Evolutionary conservation across 2,113 vertebrate genomes (phyloP).

Genomic region (Microcebus ravelobensis): DNA sequence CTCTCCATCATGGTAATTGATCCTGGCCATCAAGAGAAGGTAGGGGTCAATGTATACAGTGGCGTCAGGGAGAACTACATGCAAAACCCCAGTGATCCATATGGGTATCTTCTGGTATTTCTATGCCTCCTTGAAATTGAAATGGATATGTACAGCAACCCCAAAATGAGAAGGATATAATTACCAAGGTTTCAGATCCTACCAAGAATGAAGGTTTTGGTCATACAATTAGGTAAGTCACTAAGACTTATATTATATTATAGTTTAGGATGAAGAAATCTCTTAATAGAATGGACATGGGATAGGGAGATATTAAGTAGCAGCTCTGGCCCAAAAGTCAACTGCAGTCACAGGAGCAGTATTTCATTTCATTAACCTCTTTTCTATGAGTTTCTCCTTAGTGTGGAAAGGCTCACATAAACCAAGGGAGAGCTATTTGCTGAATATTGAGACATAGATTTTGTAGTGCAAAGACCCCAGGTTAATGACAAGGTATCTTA

Average conservation of each 20-base stretch:
- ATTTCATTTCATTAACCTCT: background rate
- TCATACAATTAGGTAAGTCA: background rate
- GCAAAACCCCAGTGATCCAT: too few species aligned
- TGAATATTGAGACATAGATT: background rate
- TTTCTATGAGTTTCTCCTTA: background rate
- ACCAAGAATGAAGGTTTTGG: background rate
- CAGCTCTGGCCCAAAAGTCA: background rate
- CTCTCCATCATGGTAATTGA: rapidly evolving
- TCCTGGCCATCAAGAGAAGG: rapidly evolving
- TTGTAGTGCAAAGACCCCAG: background rate
- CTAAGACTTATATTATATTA: background rate
- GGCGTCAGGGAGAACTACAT: rapidly evolving
- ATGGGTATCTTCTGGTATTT: background rate
- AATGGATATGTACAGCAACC: background rate
- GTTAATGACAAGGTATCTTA: background rate
- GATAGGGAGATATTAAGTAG: background rate
- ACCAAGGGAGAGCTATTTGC: background rate
- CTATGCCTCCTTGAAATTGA: background rate
- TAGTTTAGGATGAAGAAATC: background rate
- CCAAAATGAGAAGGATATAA: background rate
- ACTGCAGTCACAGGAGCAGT: background rate
- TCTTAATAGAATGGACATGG: background rate
- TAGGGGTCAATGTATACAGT: background rate
- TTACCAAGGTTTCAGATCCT: background rate
- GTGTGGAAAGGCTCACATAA: background rate